Conservation (phyloP, 2,888 invertebrate genomes). For the Malthinus flaveolus region DNA sequence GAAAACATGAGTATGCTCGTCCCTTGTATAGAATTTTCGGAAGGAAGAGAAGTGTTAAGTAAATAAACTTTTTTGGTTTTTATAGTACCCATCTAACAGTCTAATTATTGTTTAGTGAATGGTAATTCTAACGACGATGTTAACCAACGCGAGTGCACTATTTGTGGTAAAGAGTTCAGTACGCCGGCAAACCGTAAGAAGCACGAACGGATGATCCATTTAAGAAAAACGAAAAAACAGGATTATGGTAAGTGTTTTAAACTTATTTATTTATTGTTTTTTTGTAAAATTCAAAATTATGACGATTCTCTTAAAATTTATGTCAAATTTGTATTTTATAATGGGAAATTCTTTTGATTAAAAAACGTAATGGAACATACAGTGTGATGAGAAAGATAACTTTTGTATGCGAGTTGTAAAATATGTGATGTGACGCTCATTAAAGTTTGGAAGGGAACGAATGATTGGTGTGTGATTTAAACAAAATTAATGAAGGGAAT, state of each 20-base stretch:
- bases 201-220: constrained; percentile 43
- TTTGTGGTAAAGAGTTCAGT: constrained; percentile 46
- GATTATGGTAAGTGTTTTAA: background rate
- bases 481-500: no score
- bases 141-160: constrained; percentile 36
- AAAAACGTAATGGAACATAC: no score
- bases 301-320: no score
- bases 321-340: no score
- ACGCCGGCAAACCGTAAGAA: constrained; percentile 43
- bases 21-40: background rate
- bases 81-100: background rate
- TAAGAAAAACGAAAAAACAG: constrained; percentile 7
- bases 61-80: background rate
- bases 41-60: background rate
- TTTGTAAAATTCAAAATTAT: background rate
- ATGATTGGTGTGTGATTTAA: no score
- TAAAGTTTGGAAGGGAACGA: no score
- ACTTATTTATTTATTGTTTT: constrained; percentile 1
- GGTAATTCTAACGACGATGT: background rate
- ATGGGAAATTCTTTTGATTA: no score
- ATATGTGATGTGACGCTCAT: no score
- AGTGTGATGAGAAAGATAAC: no score
- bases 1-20: constrained; percentile 1
- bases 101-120: background rate
- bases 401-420: no score